Conservation (phyloP, 2,797 vertebrate species). For the Hydrocynus forskahlii region DNA sequence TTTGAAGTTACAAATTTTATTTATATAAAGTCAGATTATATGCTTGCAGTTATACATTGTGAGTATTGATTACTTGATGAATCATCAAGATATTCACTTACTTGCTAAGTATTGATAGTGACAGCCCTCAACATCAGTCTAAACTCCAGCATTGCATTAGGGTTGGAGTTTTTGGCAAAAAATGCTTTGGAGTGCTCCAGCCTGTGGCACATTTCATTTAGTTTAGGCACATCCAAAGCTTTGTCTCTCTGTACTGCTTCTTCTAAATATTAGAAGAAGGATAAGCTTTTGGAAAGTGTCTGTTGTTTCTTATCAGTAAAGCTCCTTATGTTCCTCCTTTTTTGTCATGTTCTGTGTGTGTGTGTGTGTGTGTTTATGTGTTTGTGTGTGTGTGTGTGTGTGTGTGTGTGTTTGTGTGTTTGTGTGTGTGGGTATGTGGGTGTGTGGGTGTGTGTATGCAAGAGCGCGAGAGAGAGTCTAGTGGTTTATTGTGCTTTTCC, state of each 20-base stretch:
- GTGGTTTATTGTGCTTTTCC: constrained; percentile 1
- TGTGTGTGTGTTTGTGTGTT: constrained; percentile 21
- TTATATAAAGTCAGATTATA: too few relatives aligned
- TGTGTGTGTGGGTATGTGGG: constrained; percentile 21
- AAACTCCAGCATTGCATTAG: neutral
- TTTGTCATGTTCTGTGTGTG: constrained; percentile 28
- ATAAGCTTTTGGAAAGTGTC: constrained; percentile 42
- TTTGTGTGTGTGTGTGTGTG: constrained; percentile 28
- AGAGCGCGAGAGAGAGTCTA: neutral
- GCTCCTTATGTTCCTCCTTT: constrained; percentile 41
- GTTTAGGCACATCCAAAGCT: constrained; percentile 29
- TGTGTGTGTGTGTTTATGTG: constrained; percentile 22
- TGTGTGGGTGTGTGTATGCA: constrained; percentile 15
- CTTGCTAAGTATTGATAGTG: too few relatives aligned
- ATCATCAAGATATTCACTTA: too few relatives aligned
- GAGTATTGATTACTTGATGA: too few relatives aligned
- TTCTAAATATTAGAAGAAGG: constrained; percentile 34
- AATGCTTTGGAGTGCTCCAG: constrained; percentile 13
- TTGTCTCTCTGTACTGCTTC: constrained; percentile 2
- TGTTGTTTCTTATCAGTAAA: constrained; percentile 36
- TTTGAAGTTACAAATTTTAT: too few relatives aligned
- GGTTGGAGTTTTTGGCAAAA: constrained; percentile 9
- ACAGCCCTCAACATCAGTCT: neutral
- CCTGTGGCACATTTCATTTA: constrained; percentile 6
- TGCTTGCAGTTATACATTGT: too few relatives aligned